Evolutionary conservation across 92 coral and sea anemone genomes (phyloP).

Genomic region (Metridium senile): DNA sequence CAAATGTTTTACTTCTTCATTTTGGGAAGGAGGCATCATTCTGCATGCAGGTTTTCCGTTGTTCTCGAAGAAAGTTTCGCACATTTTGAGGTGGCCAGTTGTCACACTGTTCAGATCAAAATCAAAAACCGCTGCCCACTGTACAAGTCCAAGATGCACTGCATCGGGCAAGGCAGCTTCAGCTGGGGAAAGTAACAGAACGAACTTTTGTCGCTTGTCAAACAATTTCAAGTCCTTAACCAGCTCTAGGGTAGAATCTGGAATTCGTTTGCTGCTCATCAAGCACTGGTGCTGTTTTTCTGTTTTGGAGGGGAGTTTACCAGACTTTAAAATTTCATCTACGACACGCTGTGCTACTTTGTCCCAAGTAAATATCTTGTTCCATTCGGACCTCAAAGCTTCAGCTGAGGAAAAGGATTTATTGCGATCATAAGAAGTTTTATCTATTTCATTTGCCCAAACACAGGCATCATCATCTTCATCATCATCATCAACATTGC

Average conservation of each 20-base stretch:
- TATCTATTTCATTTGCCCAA: conserved; percentile 57
- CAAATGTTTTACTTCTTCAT: conserved; percentile 24
- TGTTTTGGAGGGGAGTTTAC: conserved; percentile 7
- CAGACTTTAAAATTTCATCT: conserved; percentile 23
- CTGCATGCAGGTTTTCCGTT: conserved; percentile 67
- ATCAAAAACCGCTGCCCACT: conserved; percentile 72
- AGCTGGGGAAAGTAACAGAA: conserved; percentile 63
- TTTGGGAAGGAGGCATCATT: conserved; percentile 47
- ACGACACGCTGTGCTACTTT: conserved; percentile 23
- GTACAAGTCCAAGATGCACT: conserved; percentile 50
- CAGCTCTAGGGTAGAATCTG: conserved; percentile 30
- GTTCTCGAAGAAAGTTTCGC: conserved; percentile 33
- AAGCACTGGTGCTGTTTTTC: not conserved
- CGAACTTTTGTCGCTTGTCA: conserved; percentile 56
- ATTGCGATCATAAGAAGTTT: conserved; percentile 33
- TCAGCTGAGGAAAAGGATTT: conserved; percentile 41
- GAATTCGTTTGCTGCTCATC: conserved; percentile 12
- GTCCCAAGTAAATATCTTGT: conserved; percentile 55
- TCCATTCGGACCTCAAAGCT: conserved; percentile 54
- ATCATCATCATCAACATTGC: conserved; percentile 15
- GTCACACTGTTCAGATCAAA: conserved; percentile 48
- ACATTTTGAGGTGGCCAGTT: conserved; percentile 44
- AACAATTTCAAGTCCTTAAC: conserved; percentile 42
- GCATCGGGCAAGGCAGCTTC: conserved; percentile 29
- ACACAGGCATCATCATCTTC: conserved; percentile 23